Base-by-base conservation (phyloP, 2,113 vertebrate genomes). In the Peucedramus taeniatus region DNA sequence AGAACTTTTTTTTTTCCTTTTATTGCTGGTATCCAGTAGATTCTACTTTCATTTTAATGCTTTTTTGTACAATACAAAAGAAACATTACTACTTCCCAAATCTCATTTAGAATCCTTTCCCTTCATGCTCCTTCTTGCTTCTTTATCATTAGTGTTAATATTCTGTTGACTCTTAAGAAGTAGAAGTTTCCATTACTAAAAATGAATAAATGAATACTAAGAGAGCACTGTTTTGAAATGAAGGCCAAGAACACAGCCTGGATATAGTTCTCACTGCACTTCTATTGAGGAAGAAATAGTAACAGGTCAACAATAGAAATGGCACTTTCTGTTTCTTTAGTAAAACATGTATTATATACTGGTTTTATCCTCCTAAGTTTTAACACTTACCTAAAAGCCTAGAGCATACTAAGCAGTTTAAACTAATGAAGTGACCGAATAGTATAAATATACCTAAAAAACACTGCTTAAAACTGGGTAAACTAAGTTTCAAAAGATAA, bases 201-300 rank as follows among this genome's bases (percentile, higher is more conserved):
- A 93, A 79, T 42, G 66, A 98, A 97, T 94, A 97, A 94, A 97
- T 97, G n/a, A 97, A 97, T 97, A 91, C 59, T 92, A 95, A 93
- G 94, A 93, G 49, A 95, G 11, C 13, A 45, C 37, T 74, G 61
- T 57, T 94, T 54, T 95, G 91, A 96, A 96, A 82, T 74, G 39
- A 74, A 70, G 31, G 82, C 7, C 26, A 3, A 74, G 37, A n/a
- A 68, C 30, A 65, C 22, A 71, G 66, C 35, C 37, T 61, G 45
- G 35, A 72, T 49, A 26, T 3, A 87, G 59, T 14, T 84, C 47
- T 93, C 66, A 59, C 10, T 39, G 18, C 13, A 85, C 11, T 78
- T 87, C 7, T 22, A 20, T 24, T 57, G 31, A 92, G 56, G 50
- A 84, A 83, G 18, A 21, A 75, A 30, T 17, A 83, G 51, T 11